Percentiles rank a stretch among this genome's conserved stretches.
These are phyloP conservation scores for Sciaenops ocellatus DNA, from an alignment of 2,797 vertebrate species.

Conservation along the genomic window DNA sequence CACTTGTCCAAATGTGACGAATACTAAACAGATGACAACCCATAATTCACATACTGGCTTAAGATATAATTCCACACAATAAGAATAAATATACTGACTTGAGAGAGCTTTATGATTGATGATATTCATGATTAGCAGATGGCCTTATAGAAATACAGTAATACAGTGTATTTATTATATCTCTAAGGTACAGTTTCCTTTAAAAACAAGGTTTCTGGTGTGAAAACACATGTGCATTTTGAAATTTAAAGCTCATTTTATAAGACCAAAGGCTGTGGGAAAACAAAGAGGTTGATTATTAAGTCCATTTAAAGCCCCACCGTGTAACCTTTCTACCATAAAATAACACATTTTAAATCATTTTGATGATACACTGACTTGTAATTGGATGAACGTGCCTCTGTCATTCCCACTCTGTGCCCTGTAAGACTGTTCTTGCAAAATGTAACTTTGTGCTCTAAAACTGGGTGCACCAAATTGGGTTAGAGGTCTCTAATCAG, in stretches of 20 bases:
- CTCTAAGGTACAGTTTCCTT: background rate
- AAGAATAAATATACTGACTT: background rate
- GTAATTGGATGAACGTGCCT: too few species aligned
- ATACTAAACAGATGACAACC: background rate
- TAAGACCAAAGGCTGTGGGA: background rate
- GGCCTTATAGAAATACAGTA: background rate
- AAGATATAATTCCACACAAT: background rate
- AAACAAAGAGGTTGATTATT: background rate
- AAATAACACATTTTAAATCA: background rate
- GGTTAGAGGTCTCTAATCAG: background rate
- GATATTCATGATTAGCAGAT: background rate
- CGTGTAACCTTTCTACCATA: background rate
- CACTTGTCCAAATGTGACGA: constrained; percentile 4
- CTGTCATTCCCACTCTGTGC: too few species aligned
- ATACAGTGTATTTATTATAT: background rate
- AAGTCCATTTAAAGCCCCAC: background rate
- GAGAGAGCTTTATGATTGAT: background rate
- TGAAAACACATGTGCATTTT: background rate
- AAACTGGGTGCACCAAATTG: background rate
- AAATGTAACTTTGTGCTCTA: background rate
- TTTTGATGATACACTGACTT: too few species aligned
- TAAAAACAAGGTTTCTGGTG: background rate
- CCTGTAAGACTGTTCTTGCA: too few species aligned
- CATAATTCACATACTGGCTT: background rate
- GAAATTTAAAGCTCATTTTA: background rate